These are phyloP conservation scores for Scatophagus argus DNA, from an alignment of 2,113 vertebrate species.

Conservation along the genomic window DNA sequence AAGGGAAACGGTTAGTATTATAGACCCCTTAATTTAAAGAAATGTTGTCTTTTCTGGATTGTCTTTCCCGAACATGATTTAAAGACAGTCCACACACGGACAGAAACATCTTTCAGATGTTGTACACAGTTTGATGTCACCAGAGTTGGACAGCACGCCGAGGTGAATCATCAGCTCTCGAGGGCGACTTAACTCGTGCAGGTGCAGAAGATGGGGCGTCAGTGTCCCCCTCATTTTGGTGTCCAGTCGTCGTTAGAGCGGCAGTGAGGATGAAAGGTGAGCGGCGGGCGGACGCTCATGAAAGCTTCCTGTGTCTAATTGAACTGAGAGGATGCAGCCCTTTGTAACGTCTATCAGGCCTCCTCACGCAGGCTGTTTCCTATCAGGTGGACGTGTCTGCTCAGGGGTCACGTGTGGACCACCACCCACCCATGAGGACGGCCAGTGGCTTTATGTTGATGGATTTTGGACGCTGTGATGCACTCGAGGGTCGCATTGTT, in stretches of 20 bases:
- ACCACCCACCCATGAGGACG: too few species aligned
- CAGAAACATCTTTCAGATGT: background rate
- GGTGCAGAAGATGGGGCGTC: constrained; percentile 24
- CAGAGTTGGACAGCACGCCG: constrained; percentile 4
- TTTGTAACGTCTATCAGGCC: background rate
- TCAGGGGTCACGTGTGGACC: background rate
- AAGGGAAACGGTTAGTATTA: too few species aligned
- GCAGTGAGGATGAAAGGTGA: constrained; percentile 55
- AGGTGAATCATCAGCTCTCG: constrained; percentile 47
- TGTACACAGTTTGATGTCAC: constrained; percentile 33
- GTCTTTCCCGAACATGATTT: too few species aligned
- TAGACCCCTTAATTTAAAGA: too few species aligned
- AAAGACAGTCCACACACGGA: too few species aligned
- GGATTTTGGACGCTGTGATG: background rate
- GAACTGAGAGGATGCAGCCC: constrained; percentile 5
- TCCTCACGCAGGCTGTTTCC: background rate
- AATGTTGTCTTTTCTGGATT: too few species aligned
- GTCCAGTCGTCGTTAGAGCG: constrained; percentile 44
- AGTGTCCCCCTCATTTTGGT: constrained; percentile 27
- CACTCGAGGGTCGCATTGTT: too few species aligned
- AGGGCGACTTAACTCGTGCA: constrained; percentile 3
- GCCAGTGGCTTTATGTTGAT: background rate
- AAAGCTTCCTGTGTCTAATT: constrained; percentile 41
- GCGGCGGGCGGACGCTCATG: constrained; percentile 39
- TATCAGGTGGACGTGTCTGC: constrained; percentile 12